A percentile compares a stretch with the other conserved stretches of the same genome.
Evolutionary conservation across 37 sponge, comb jelly and placozoan species (phyloP).

Genomic region (Beroe forskalii): DNA sequence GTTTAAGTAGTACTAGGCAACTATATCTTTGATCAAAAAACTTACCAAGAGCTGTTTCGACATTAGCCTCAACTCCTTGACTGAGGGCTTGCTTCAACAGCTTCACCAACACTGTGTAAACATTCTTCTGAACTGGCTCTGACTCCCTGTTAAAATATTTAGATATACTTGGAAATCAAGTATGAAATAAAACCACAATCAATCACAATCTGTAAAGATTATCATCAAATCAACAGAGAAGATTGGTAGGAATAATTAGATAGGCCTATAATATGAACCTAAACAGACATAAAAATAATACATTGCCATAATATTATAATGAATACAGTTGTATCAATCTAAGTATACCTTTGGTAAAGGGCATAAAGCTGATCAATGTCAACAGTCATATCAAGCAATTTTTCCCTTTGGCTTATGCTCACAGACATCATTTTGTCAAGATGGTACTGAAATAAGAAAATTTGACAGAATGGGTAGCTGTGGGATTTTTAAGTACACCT

Average conservation of each 20-base stretch:
- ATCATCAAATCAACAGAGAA: too few species aligned
- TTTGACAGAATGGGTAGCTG: neutral
- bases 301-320: too few species aligned
- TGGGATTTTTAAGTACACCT: too few species aligned
- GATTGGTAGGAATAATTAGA: too few species aligned
- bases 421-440: slow-evolving; percentile 24
- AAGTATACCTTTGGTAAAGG: slow-evolving; percentile 57
- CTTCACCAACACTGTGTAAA: neutral
- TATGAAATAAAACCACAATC: too few species aligned
- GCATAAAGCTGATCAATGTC: slow-evolving; percentile 23
- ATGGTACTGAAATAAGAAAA: slow-evolving; percentile 28
- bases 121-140: slow-evolving; percentile 40
- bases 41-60: slow-evolving; percentile 35
- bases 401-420: neutral
- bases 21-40: too few species aligned
- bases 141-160: slow-evolving; percentile 60
- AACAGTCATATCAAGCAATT: slow-evolving; percentile 32
- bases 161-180: too few species aligned
- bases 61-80: slow-evolving; percentile 9
- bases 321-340: too few species aligned
- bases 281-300: too few species aligned
- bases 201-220: too few species aligned
- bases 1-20: too few species aligned
- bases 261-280: too few species aligned
- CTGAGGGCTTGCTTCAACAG: slow-evolving; percentile 2